phyloP scores from a whole-genome alignment of 2,888 invertebrate species.

The Aphrophora alni region DNA sequence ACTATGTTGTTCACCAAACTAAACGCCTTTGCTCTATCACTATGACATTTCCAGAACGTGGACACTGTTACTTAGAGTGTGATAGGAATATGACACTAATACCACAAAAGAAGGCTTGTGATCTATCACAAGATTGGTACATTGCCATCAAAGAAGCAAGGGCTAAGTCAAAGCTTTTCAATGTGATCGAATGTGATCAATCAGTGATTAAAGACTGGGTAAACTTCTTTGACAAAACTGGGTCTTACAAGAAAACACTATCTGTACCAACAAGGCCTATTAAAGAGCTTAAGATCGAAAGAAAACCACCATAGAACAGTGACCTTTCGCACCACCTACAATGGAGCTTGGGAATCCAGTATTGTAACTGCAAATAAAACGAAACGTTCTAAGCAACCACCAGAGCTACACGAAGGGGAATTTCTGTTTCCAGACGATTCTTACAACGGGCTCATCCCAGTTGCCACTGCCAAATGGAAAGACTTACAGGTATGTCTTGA shows the following conservation, averaged over 20 bases:
- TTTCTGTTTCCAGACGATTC: background rate
- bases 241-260: background rate
- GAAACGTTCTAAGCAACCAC: background rate
- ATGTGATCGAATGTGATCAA: constrained; percentile 22
- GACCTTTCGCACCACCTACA: background rate
- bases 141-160: background rate
- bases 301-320: background rate
- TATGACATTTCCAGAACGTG: background rate
- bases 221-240: background rate
- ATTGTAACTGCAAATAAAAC: background rate
- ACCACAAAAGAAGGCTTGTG: background rate
- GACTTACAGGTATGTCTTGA: background rate
- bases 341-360: background rate
- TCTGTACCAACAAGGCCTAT: background rate
- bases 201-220: background rate
- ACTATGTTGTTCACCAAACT: background rate
- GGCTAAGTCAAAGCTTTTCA: background rate
- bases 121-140: background rate
- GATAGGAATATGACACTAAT: constrained; percentile 7
- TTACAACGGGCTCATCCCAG: background rate
- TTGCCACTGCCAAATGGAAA: constrained; percentile 4
- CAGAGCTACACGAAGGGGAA: background rate
- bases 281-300: background rate
- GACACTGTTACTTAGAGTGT: constrained; percentile 21
- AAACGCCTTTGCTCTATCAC: background rate